phyloP scores from a whole-genome alignment of 2,888 invertebrate species.

The Ditylenchus weischeri region DNA sequence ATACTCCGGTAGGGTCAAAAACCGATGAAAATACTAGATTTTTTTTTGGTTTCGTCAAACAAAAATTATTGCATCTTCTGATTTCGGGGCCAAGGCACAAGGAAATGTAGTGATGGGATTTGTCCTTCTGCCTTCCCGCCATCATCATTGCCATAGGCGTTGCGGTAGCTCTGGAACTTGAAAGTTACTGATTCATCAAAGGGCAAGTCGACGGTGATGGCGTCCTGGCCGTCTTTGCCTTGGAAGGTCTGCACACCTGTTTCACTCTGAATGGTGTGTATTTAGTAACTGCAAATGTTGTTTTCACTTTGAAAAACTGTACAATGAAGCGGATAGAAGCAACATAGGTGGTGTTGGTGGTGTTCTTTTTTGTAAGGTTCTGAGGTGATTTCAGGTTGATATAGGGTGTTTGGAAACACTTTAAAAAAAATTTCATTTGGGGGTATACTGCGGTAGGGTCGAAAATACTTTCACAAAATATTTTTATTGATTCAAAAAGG shows the following conservation, averaged over 20 bases:
- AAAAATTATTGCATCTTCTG: neutral
- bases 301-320: constrained; percentile 14
- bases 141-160: constrained; percentile 39
- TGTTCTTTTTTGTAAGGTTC: too few relatives aligned
- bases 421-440: too few relatives aligned
- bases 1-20: too few relatives aligned
- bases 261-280: constrained; percentile 9
- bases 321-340: constrained; percentile 38
- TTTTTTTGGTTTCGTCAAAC: neutral
- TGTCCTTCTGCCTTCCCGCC: constrained; percentile 39
- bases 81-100: constrained; percentile 39
- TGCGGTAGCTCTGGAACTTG: constrained; percentile 38
- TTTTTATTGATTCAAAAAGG: too few relatives aligned
- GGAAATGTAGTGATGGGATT: constrained; percentile 40
- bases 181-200: constrained; percentile 38
- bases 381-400: too few relatives aligned
- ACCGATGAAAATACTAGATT: too few relatives aligned
- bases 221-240: constrained; percentile 42
- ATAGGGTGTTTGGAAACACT: too few relatives aligned
- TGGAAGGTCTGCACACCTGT: constrained; percentile 38
- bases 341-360: constrained; percentile 10
- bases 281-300: neutral
- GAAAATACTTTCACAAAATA: too few relatives aligned
- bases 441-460: too few relatives aligned
- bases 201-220: constrained; percentile 34